These are phyloP conservation scores for Gastrophysa polygoni DNA, from an alignment of 2,888 invertebrate genomes.

Conservation along the genomic window DNA sequence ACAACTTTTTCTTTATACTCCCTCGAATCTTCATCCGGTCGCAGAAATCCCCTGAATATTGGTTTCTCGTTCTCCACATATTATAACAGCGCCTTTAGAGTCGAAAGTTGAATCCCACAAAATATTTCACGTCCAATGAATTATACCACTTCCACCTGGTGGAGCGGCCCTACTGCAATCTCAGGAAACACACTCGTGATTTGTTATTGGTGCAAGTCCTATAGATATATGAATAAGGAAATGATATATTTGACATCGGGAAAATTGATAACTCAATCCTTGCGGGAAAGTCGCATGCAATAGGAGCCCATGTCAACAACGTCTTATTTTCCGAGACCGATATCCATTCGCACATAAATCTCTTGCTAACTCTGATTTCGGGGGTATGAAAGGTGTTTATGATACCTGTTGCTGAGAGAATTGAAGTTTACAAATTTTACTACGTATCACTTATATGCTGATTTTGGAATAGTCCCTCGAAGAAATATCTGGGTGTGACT, in stretches of 20 bases:
- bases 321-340: constrained; percentile 21
- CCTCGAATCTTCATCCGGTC: neutral
- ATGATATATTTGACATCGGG: constrained; percentile 46
- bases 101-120: constrained; percentile 15
- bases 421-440: no score
- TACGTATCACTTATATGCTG: no score
- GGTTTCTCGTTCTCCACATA: constrained; percentile 1
- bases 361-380: no score
- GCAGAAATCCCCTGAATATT: constrained; percentile 12
- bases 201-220: constrained; percentile 39
- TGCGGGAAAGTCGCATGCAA: constrained; percentile 40
- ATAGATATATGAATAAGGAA: constrained; percentile 39
- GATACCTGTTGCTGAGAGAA: no score
- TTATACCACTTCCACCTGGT: constrained; percentile 6
- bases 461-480: no score
- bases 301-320: constrained; percentile 39
- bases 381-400: no score
- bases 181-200: constrained; percentile 33
- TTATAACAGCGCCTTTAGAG: neutral
- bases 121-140: constrained; percentile 17
- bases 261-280: constrained; percentile 51
- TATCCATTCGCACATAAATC: no score
- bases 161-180: neutral
- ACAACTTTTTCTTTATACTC: neutral
- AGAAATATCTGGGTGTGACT: no score